Conservation (phyloP, 2,113 vertebrate genomes). For the Heterotilapia buettikoferi region DNA sequence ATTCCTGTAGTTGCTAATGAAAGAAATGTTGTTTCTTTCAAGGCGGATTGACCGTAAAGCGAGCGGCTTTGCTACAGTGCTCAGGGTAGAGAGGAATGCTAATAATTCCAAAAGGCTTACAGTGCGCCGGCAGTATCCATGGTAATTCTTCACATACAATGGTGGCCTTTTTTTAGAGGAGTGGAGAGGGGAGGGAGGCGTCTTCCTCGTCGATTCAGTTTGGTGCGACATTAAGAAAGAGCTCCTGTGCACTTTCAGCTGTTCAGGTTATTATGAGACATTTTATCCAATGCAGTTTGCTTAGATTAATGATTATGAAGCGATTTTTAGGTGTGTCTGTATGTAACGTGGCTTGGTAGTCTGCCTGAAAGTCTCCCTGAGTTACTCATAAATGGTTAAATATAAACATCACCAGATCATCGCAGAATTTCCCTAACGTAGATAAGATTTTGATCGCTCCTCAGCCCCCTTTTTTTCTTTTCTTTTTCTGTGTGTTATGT, state of each 20-base stretch:
- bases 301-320: neutral
- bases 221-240: constrained; percentile 58
- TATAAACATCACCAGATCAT: neutral
- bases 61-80: constrained; percentile 69
- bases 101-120: constrained; percentile 83
- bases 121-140: constrained; percentile 81
- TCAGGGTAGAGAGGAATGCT: constrained; percentile 78
- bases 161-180: constrained; percentile 73
- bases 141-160: constrained; percentile 79
- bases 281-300: constrained; percentile 39
- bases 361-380: neutral
- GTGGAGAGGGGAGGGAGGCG: constrained; percentile 10
- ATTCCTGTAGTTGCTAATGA: constrained; percentile 61
- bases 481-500: neutral
- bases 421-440: neutral
- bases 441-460: constrained; percentile 18
- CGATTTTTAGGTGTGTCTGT: neutral
- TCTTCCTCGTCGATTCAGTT: constrained; percentile 36
- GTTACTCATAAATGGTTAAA: neutral
- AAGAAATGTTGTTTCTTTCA: constrained; percentile 51
- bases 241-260: constrained; percentile 49
- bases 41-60: constrained; percentile 52
- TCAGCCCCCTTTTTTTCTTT: neutral
- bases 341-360: neutral
- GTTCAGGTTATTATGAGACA: constrained; percentile 49